Evolutionary conservation across 1,140 invertebrate species (phyloP).

Genomic region (Drosophila varians): DNA sequence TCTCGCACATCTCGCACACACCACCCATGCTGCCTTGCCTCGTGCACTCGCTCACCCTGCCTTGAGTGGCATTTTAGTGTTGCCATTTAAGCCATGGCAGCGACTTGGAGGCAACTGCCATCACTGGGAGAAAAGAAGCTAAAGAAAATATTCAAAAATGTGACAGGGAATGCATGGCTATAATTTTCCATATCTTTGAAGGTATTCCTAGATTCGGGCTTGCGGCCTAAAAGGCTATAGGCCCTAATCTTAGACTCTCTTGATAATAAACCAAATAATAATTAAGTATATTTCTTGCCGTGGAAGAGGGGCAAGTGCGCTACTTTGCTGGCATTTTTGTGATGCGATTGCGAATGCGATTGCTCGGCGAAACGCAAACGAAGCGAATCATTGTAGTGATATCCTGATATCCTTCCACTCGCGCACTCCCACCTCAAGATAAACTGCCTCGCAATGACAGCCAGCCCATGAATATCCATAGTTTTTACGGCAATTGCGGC

Average conservation of each 20-base stretch:
- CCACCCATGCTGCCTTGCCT: too few relatives aligned
- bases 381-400: conserved; percentile 57
- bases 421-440: conserved; percentile 46
- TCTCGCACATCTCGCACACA: conserved; percentile 18
- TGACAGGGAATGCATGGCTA: too few relatives aligned
- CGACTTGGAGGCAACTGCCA: conserved; percentile 34
- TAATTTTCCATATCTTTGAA: too few relatives aligned
- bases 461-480: conserved; percentile 46
- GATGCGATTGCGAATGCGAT: conserved; percentile 49
- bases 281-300: too few relatives aligned
- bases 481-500: conserved; percentile 14
- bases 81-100: conserved; percentile 57
- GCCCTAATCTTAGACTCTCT: too few relatives aligned
- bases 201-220: too few relatives aligned
- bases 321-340: conserved; percentile 16
- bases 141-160: too few relatives aligned
- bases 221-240: too few relatives aligned
- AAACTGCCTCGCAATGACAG: conserved; percentile 61
- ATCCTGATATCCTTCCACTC: conserved; percentile 35
- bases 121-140: background rate
- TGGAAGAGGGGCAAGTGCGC: background rate
- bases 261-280: too few relatives aligned
- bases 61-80: conserved; percentile 78
- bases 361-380: conserved; percentile 28
- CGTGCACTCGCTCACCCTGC: conserved; percentile 33